A percentile compares a stretch with the other conserved stretches of the same genome.
Conservation (phyloP, 2,888 invertebrate genomes). For the Sinelater perroti region DNA sequence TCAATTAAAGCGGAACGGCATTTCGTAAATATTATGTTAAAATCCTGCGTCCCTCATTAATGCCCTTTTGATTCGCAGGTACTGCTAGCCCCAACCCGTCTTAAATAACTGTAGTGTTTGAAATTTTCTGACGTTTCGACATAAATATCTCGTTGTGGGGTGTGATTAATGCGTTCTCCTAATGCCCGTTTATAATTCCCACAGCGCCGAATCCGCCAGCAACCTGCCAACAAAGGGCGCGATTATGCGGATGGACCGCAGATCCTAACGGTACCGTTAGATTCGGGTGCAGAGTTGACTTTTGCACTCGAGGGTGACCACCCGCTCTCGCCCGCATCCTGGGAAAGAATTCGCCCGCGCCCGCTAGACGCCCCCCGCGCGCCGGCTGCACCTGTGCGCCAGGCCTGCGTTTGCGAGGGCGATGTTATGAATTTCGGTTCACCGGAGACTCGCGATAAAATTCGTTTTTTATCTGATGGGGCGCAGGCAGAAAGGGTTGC, state of each 20-base stretch:
- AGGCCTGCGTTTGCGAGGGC: constrained; percentile 37
- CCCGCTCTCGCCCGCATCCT: constrained; percentile 18
- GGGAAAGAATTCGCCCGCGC: constrained; percentile 36
- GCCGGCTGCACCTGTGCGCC: constrained; percentile 38
- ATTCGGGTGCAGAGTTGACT: constrained; percentile 46
- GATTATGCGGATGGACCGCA: constrained; percentile 45
- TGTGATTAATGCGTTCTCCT: constrained; percentile 49
- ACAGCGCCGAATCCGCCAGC: constrained; percentile 45
- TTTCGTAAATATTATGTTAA: constrained; percentile 16
- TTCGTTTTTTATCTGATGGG: constrained; percentile 39
- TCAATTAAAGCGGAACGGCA: too few relatives aligned
- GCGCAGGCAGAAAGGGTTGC: constrained; percentile 44
- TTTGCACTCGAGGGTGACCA: constrained; percentile 42
- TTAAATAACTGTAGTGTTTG: constrained; percentile 35
- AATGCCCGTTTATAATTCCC: constrained; percentile 46
- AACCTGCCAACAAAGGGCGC: constrained; percentile 47
- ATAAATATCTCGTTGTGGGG: constrained; percentile 44
- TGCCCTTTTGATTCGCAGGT: constrained; percentile 7
- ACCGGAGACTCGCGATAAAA: constrained; percentile 49
- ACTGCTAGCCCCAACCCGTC: constrained; percentile 4
- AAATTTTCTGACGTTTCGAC: constrained; percentile 37
- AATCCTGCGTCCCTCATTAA: constrained; percentile 12
- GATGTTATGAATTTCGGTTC: constrained; percentile 41
- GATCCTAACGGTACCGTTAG: constrained; percentile 45
- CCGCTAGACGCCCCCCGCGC: constrained; percentile 27